These are phyloP conservation scores for Chloroclystis v-ata DNA, from an alignment of 2,888 invertebrate genomes.

Conservation along the genomic window DNA sequence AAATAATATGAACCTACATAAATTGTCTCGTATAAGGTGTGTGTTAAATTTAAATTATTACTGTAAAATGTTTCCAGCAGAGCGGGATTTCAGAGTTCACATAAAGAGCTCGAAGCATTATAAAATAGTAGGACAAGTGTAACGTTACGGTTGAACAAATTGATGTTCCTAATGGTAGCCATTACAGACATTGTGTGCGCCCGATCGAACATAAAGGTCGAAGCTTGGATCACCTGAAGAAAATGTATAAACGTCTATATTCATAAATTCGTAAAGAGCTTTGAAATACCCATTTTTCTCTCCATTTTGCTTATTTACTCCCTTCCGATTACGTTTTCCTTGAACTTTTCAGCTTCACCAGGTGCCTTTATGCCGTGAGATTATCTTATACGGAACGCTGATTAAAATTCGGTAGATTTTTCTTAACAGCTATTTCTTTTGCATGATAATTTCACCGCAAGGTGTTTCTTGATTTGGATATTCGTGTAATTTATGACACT, in stretches of 20 bases:
- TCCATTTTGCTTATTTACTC: slow-evolving; percentile 41
- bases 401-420: slow-evolving; percentile 46
- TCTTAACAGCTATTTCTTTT: slow-evolving; percentile 36
- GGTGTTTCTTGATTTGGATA: slow-evolving; percentile 28
- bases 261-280: slow-evolving; percentile 52
- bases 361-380: slow-evolving; percentile 23
- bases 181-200: slow-evolving; percentile 67
- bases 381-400: slow-evolving; percentile 34
- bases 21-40: no score
- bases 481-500: no score
- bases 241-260: slow-evolving; percentile 55
- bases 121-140: slow-evolving; percentile 59
- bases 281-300: slow-evolving; percentile 43
- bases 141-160: slow-evolving; percentile 61
- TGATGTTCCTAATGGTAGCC: slow-evolving; percentile 65
- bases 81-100: slow-evolving; percentile 1
- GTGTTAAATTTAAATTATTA: no score
- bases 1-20: no score
- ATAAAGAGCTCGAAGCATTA: slow-evolving; percentile 8
- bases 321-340: slow-evolving; percentile 37
- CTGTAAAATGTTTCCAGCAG: background rate
- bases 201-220: slow-evolving; percentile 64
- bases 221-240: slow-evolving; percentile 48
- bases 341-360: slow-evolving; percentile 32
- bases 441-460: slow-evolving; percentile 39